Base-by-base conservation (phyloP, 2,113 vertebrate species). In the Tenrec ecaudatus region DNA sequence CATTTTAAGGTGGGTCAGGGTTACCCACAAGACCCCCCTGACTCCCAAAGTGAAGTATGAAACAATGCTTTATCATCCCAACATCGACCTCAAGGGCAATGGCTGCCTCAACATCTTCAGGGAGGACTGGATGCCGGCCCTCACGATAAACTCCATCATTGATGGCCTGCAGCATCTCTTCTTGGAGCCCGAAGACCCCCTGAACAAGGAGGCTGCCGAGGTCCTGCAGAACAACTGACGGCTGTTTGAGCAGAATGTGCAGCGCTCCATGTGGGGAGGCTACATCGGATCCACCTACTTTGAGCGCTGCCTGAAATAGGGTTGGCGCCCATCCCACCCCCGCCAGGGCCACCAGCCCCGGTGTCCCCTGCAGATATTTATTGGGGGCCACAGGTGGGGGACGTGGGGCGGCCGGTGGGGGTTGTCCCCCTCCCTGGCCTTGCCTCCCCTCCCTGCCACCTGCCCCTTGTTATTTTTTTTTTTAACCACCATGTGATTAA, bases 131-230 rank as follows among this genome's bases (percentile, higher is more conserved):
- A 99, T 99, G 97, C 99, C 99, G 1, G 99, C 99, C 97, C 96
- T 99, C 98, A 99, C 99, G 89, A 98, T 99, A 98, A 99, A 99
- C 98, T 99, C 99, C 98, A 99, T 99, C 98, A 99, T 99, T 98
- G 99, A 99, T 97, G 99, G 99, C 95, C 98, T 99, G 97, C 99
- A 99, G 98, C 99, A 99, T 98, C 47, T 53, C 47, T 99, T 99
- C 92, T 99, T 99, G 99, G 99, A 99, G 98, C 99, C 99, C 0
- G 99, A 99, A 97, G 99, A 99, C 68, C 99, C 99, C 0, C 94
- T 99, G 97, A 99, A 99, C 97, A 99, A 99, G 97, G 99, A 99
- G 96, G 99, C 99, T 0, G 99, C 99, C 0, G 99, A 99, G 89
- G 99, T 99, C 88, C 98, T 99, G 68, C 99, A 99, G 98, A 99